These are phyloP conservation scores for Choristoneura fumiferana DNA, from an alignment of 1,140 invertebrate genomes.

Conservation along the genomic window DNA sequence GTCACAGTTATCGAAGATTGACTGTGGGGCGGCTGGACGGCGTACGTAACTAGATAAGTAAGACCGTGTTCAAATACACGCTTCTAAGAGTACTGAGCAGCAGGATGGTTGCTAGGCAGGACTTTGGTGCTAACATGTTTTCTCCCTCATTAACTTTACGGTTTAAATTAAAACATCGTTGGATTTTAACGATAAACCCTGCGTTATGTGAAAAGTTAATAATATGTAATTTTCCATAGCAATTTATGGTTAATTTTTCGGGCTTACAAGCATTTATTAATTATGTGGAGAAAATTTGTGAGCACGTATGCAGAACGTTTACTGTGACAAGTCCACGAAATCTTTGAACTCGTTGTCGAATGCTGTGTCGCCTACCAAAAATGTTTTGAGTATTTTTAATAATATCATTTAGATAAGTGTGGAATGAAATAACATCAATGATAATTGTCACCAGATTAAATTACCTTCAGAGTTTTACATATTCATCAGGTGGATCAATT, in stretches of 20 bases:
- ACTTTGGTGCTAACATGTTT: conserved; percentile 15
- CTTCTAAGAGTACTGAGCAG: background rate
- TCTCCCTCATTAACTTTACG: background rate
- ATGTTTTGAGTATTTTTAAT: conserved; percentile 19
- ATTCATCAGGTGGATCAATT: conserved; percentile 11
- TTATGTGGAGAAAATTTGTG: background rate
- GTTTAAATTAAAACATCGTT: too few relatives aligned
- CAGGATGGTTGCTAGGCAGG: background rate
- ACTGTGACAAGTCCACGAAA: conserved; percentile 22
- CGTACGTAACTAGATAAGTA: background rate
- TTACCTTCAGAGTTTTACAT: background rate
- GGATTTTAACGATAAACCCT: too few relatives aligned
- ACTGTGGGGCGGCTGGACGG: background rate
- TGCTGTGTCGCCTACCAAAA: conserved; percentile 26
- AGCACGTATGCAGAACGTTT: conserved; percentile 18
- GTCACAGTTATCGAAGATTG: conserved; percentile 7
- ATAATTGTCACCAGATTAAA: background rate
- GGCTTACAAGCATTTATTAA: too few relatives aligned
- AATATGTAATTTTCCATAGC: too few relatives aligned
- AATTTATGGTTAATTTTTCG: too few relatives aligned
- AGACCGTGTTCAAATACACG: conserved; percentile 1
- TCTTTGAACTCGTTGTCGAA: conserved; percentile 29
- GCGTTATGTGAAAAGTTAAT: too few relatives aligned
- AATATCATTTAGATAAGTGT: conserved; percentile 15
- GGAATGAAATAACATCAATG: background rate